Evolutionary conservation across 2,888 invertebrate genomes (phyloP).

Genomic region (Aspidiotus rigidus): DNA sequence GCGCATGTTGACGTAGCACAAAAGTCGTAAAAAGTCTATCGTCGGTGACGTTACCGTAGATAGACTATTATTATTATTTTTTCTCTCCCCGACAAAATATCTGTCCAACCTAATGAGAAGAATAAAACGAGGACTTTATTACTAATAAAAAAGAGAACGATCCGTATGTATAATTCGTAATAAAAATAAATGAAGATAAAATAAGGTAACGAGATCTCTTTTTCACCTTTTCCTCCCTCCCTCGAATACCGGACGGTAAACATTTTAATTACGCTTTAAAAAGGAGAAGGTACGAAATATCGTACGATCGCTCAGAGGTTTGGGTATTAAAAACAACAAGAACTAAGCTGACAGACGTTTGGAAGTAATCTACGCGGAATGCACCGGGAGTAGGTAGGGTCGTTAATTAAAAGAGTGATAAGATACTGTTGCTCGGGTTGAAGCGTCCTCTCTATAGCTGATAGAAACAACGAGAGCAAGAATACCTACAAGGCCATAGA

Average conservation of each 20-base stretch:
- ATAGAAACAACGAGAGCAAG: conserved; percentile 13
- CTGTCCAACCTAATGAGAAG: not conserved
- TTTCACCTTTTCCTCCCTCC: not conserved
- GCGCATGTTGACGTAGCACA: too few species aligned
- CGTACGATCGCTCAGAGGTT: not conserved
- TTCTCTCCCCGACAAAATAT: too few species aligned
- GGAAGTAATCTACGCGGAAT: conserved; percentile 10
- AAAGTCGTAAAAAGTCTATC: too few species aligned
- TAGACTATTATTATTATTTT: too few species aligned
- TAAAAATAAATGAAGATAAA: not conserved
- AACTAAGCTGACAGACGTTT: conserved; percentile 8
- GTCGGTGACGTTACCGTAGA: too few species aligned
- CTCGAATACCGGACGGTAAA: not conserved
- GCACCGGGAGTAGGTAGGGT: not conserved
- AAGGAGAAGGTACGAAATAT: not conserved
- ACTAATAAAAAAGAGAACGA: not conserved
- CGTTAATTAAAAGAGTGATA: conserved; percentile 32
- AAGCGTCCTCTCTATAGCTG: not conserved
- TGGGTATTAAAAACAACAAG: not conserved
- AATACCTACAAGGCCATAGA: conserved; percentile 1
- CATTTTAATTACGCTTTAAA: conserved; percentile 2
- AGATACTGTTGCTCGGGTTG: not conserved
- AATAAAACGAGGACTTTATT: not conserved
- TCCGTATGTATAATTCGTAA: not conserved
- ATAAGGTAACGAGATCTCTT: not conserved